Conservation (phyloP, 2,113 vertebrate species). For the Tragelaphus strepsiceros region DNA sequence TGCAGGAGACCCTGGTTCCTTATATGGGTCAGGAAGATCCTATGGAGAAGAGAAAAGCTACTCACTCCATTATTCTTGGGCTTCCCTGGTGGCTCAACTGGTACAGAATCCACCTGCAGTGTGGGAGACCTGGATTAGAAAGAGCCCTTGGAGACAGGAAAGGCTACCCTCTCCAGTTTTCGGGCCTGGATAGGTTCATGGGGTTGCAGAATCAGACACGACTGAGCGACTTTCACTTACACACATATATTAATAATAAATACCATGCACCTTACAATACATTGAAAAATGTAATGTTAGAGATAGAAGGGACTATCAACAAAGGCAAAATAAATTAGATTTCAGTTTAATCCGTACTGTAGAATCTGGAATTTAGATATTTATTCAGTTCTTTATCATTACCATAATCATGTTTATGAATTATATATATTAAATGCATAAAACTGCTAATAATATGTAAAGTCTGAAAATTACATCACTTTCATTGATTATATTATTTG, state of each 20-base stretch:
- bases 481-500: neutral
- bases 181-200: neutral
- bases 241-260: neutral
- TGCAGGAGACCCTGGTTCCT: accelerated
- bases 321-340: neutral
- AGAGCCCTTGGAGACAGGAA: neutral
- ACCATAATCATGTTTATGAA: neutral
- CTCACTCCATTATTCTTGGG: neutral
- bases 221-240: neutral
- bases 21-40: neutral
- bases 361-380: neutral
- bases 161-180: neutral
- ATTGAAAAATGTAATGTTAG: neutral
- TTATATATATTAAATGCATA: neutral
- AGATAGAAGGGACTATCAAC: neutral
- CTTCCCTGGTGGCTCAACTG: neutral
- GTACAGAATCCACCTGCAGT: neutral
- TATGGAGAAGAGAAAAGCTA: neutral
- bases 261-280: neutral
- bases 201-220: neutral
- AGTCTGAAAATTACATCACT: neutral
- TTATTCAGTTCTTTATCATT: neutral
- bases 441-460: neutral
- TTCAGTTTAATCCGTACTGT: neutral
- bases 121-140: neutral